Evolutionary conservation across 2,888 invertebrate genomes (phyloP).

Genomic region (Oasisia sp.): DNA sequence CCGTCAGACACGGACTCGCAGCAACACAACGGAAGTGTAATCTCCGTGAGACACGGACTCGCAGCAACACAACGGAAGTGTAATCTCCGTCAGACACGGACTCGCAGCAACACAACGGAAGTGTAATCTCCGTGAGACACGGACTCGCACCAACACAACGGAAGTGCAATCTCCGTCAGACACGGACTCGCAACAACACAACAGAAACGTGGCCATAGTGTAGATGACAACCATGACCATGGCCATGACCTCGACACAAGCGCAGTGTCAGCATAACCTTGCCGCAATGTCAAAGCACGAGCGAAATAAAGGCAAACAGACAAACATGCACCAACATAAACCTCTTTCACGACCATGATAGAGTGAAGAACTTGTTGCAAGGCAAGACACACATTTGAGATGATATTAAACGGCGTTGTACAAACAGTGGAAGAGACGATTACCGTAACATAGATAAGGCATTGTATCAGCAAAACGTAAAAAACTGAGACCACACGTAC

Average conservation of each 20-base stretch:
- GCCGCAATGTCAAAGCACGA: neutral
- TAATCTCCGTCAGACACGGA: no score
- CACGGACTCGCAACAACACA: no score
- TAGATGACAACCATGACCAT: neutral
- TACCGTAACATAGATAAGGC: neutral
- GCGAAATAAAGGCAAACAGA: neutral
- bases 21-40: neutral
- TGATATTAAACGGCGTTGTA: neutral
- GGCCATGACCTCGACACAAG: neutral
- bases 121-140: no score
- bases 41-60: neutral
- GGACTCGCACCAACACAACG: no score
- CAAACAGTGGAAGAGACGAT: neutral
- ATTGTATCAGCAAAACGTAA: neutral
- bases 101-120: no score
- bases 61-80: neutral
- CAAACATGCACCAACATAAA: neutral
- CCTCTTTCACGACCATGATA: neutral
- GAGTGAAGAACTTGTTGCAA: neutral
- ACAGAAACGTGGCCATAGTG: no score
- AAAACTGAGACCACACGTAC: neutral
- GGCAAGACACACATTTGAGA: neutral
- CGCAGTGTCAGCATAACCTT: neutral
- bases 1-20: no score
- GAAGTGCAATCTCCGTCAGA: no score